Evolutionary conservation across 2,113 vertebrate species (phyloP).

Genomic region (Euleptes europaea): DNA sequence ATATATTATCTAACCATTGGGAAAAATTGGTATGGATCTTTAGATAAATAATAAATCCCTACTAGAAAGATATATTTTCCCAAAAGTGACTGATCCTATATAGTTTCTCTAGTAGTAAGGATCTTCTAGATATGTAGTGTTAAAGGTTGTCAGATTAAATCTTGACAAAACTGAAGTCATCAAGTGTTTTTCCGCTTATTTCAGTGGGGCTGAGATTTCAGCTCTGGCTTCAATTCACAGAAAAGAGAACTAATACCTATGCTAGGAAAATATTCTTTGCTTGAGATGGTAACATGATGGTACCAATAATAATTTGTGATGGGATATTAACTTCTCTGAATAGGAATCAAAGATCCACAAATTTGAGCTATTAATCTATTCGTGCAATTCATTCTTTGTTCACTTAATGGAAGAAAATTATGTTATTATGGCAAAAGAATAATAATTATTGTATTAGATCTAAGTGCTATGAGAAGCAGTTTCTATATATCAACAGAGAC

Average conservation of each 20-base stretch:
- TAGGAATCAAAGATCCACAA: not conserved
- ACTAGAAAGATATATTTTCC: not conserved
- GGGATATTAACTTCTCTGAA: constrained; percentile 18
- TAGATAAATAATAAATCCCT: too few relatives aligned
- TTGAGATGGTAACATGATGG: constrained; percentile 17
- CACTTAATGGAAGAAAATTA: not conserved
- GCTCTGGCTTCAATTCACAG: not conserved
- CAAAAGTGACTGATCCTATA: too few relatives aligned
- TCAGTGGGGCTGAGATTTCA: not conserved
- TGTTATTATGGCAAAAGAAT: constrained; percentile 1
- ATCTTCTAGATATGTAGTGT: not conserved
- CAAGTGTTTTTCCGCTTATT: not conserved
- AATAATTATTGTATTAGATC: not conserved
- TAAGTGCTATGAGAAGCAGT: not conserved
- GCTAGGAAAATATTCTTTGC: constrained; percentile 12
- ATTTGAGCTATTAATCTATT: constrained; percentile 2
- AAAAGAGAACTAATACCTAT: not conserved
- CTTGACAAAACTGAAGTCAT: not conserved
- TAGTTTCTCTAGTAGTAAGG: not conserved
- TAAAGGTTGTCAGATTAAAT: not conserved
- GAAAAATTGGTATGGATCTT: too few relatives aligned
- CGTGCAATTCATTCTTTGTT: not conserved
- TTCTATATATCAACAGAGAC: not conserved
- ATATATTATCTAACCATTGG: too few relatives aligned
- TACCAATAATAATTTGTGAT: constrained; percentile 18